Evolutionary conservation across 64 coral and sea anemone species (phyloP).

Genomic region (Dendrophyllia cribrosa): DNA sequence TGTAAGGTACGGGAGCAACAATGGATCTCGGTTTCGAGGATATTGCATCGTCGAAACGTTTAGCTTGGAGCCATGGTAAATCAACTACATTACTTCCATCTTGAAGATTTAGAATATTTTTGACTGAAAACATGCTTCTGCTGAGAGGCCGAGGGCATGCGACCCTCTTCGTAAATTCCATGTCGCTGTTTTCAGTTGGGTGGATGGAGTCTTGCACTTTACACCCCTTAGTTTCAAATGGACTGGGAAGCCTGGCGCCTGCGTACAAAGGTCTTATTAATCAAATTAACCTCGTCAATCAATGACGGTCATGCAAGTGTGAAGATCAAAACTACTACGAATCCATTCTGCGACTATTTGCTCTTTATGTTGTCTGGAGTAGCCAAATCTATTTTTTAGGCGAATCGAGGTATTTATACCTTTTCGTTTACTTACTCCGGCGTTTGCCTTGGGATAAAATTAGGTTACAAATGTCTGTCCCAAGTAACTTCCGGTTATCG

Average conservation of each 20-base stretch:
- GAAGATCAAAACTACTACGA: neutral
- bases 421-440: neutral
- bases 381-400: neutral
- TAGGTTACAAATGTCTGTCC: neutral
- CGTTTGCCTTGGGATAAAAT: neutral
- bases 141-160: neutral
- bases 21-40: neutral
- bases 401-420: neutral
- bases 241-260: neutral
- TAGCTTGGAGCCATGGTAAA: neutral
- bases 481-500: slow-evolving; percentile 16
- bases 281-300: neutral
- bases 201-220: neutral
- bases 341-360: neutral
- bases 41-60: neutral
- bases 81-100: neutral
- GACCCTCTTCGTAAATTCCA: neutral
- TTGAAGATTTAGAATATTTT: slow-evolving; percentile 20
- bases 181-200: neutral
- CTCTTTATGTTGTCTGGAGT: neutral
- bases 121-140: slow-evolving; percentile 13
- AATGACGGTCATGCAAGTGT: neutral
- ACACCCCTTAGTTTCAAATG: neutral
- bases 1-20: neutral
- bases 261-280: slow-evolving; percentile 1